Base-by-base conservation (phyloP, 2,888 invertebrate genomes). In the Acrobasis repandana region DNA sequence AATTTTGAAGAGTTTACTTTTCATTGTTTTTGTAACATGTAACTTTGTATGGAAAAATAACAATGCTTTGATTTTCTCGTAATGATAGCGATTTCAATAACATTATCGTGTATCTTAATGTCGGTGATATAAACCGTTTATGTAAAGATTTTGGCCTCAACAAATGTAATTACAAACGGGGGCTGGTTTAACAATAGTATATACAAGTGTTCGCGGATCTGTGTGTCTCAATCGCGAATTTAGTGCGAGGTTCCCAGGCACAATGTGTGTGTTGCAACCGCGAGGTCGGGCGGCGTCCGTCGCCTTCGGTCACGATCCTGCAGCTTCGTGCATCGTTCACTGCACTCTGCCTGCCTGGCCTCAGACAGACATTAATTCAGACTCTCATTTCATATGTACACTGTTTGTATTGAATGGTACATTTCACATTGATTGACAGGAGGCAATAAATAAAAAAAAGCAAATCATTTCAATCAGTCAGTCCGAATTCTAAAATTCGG, bases 171-270 rank as follows among this genome's bases (percentile, higher is more conserved):
- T 56, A 56, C 49, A 56, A 47, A 57, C 54, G 43, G 57, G 58
- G 64, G 62, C 61, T 56, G 56, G 65, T 68, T 67, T 63, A 63
- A 70, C 63, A 60, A 68, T 65, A 58, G 65, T 9, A 59, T 60
- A 58, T 61, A 61, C 63, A 68, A 67, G 77, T 36, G 49, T 76
- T 76, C 75, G 79, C 78, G 70, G 77, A 79, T 81, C 75, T 78
- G 76, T 88, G 84, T 88, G 85, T 81, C 78, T 80, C 85, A 86
- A 89, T 88, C 80, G 85, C 80, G 75, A 81, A 85, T 86, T 82
- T 77, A 83, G 86, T 86, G 81, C 83, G 80, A 79, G 79, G 73
- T 79, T 79, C 75, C 64, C 68, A 82, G 77, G 74, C 77, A 85
- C 87, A 90, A 85, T 86, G 83, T 80, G 72, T 80, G 72, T 90